Conservation (phyloP, 2,113 vertebrate genomes). For the Canis aureus region DNA sequence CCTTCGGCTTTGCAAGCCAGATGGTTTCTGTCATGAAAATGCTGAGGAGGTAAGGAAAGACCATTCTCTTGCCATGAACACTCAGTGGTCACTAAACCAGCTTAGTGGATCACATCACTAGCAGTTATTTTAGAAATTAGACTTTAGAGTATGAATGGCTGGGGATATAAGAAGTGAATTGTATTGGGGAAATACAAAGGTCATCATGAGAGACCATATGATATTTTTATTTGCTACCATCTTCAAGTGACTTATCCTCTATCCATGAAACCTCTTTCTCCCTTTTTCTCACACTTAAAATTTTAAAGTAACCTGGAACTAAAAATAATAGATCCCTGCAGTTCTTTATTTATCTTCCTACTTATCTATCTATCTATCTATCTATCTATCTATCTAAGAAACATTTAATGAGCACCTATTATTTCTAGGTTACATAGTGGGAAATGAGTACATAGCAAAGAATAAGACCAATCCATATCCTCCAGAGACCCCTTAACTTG, state of each 20-base stretch:
- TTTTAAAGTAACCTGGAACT: background rate
- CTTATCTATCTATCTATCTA: background rate
- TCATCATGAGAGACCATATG: background rate
- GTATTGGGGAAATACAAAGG: background rate
- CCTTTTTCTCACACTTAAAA: too few species aligned
- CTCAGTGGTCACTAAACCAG: background rate
- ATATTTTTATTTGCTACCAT: background rate
- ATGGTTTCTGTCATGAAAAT: background rate
- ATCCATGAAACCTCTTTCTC: background rate
- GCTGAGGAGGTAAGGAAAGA: background rate
- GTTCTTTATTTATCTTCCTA: background rate
- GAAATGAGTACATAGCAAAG: background rate
- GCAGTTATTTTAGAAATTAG: background rate
- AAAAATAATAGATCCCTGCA: background rate
- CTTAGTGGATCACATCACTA: background rate
- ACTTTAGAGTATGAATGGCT: background rate
- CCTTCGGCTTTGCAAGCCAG: background rate
- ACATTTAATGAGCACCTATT: background rate
- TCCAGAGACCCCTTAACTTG: background rate
- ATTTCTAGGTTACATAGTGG: background rate
- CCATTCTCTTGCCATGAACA: background rate
- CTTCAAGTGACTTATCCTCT: background rate
- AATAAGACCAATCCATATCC: background rate
- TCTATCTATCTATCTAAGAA: background rate
- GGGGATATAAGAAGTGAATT: background rate